Evolutionary conservation across 2,113 vertebrate species (phyloP).

Genomic region (Pituophis catenifer): DNA sequence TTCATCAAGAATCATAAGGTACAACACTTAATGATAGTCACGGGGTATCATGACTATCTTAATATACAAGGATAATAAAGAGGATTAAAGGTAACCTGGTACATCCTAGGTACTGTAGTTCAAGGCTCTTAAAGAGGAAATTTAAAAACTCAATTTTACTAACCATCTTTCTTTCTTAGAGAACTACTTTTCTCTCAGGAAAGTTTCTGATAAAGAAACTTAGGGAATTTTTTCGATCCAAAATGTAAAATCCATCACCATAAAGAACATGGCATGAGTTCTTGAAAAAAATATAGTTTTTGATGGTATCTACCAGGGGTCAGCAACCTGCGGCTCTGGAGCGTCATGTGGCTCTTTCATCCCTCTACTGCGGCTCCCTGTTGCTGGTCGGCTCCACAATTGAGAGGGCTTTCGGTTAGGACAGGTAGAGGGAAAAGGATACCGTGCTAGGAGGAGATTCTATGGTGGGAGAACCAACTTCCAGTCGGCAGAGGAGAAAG

Average conservation of each 20-base stretch:
- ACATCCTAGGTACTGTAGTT: neutral
- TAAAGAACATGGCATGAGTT: constrained; percentile 11
- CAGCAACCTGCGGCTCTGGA: too few species aligned
- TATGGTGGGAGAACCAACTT: too few species aligned
- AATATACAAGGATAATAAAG: neutral
- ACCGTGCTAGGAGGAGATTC: too few species aligned
- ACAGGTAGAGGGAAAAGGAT: too few species aligned
- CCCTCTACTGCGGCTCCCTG: too few species aligned
- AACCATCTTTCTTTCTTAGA: neutral
- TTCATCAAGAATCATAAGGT: too few species aligned
- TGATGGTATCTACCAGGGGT: neutral
- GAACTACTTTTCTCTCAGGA: constrained; percentile 8
- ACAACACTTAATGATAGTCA: too few species aligned
- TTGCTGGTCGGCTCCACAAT: too few species aligned
- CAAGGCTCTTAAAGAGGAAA: neutral
- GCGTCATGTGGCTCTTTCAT: too few species aligned
- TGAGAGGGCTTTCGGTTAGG: too few species aligned
- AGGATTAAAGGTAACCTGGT: neutral
- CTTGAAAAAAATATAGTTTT: neutral
- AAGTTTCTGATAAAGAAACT: neutral
- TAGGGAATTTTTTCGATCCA: neutral
- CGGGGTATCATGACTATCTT: neutral
- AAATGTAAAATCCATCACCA: neutral
- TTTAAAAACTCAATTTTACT: neutral
- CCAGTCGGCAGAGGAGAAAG: too few species aligned